Conservation (phyloP, 2,888 invertebrate species). For the Ametastegia equiseti region DNA sequence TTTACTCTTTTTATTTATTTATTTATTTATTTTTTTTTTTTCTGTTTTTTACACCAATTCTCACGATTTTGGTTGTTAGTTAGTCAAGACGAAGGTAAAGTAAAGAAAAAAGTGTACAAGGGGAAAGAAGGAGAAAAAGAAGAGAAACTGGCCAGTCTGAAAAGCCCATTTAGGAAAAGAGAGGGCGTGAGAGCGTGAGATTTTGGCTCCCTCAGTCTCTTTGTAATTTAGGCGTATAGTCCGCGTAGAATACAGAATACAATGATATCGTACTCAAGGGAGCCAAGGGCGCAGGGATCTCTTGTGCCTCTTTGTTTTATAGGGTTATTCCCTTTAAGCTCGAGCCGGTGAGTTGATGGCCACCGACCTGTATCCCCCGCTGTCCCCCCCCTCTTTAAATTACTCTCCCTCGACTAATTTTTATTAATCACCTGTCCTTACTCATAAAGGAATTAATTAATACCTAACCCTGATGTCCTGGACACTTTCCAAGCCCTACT, state of each 20-base stretch:
- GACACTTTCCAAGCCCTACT: not conserved
- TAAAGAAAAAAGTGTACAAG: too few species aligned
- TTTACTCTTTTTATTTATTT: not conserved
- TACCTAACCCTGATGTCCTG: slow-evolving; percentile 1
- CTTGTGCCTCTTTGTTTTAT: slow-evolving; percentile 22
- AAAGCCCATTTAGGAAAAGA: not conserved
- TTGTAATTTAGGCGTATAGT: slow-evolving; percentile 40
- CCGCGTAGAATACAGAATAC: slow-evolving; percentile 40
- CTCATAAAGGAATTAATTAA: slow-evolving; percentile 39
- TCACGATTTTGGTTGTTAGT: not conserved
- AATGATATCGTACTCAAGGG: slow-evolving; percentile 34
- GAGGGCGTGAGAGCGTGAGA: not conserved
- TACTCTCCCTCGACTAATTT: slow-evolving; percentile 42
- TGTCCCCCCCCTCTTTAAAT: slow-evolving; percentile 13
- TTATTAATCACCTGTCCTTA: slow-evolving; percentile 42
- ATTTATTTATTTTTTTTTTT: not conserved
- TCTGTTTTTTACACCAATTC: not conserved
- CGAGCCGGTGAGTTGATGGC: slow-evolving; percentile 11
- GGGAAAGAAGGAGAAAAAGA: not conserved
- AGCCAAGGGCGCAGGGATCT: not conserved
- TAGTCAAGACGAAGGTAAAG: not conserved
- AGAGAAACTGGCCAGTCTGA: not conserved
- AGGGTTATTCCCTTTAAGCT: slow-evolving; percentile 41
- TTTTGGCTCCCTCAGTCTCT: slow-evolving; percentile 6
- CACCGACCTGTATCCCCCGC: not conserved